Evolutionary conservation across 2,797 vertebrate genomes (phyloP).

Genomic region (Poecile montanus): DNA sequence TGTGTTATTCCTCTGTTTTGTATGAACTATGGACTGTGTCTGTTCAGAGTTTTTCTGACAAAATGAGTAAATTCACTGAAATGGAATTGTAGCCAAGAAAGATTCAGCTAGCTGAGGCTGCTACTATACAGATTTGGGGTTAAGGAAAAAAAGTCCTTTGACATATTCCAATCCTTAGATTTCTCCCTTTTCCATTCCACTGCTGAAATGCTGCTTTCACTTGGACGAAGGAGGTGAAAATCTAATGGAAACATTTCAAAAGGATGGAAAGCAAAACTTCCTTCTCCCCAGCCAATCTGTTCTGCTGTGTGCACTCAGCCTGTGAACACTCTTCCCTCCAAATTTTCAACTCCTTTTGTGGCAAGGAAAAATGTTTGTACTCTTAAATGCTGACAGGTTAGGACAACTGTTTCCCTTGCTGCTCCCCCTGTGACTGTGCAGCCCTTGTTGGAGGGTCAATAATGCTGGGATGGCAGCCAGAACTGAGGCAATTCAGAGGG

Average conservation of each 20-base stretch:
- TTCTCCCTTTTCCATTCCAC: neutral
- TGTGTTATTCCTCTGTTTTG: neutral
- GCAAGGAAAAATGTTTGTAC: conserved; percentile 42
- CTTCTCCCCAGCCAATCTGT: neutral
- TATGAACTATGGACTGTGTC: neutral
- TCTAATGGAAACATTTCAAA: neutral
- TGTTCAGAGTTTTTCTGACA: neutral
- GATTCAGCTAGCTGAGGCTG: neutral
- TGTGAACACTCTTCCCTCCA: neutral
- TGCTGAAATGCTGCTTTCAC: neutral
- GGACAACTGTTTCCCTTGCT: conserved; percentile 46
- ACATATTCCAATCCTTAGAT: neutral
- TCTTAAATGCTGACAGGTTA: conserved; percentile 31
- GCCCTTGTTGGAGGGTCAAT: neutral
- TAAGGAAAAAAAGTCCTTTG: neutral
- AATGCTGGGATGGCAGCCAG: conserved; percentile 13
- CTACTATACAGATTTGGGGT: neutral
- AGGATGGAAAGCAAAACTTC: neutral
- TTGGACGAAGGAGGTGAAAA: neutral
- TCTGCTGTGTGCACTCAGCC: neutral
- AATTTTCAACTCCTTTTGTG: conserved; percentile 14
- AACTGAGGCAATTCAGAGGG: neutral
- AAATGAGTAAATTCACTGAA: neutral
- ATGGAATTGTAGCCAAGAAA: neutral
- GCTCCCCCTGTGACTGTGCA: neutral